These are phyloP conservation scores for Pristionchus fissidentatus DNA, from an alignment of 2,888 invertebrate genomes.

Conservation along the genomic window DNA sequence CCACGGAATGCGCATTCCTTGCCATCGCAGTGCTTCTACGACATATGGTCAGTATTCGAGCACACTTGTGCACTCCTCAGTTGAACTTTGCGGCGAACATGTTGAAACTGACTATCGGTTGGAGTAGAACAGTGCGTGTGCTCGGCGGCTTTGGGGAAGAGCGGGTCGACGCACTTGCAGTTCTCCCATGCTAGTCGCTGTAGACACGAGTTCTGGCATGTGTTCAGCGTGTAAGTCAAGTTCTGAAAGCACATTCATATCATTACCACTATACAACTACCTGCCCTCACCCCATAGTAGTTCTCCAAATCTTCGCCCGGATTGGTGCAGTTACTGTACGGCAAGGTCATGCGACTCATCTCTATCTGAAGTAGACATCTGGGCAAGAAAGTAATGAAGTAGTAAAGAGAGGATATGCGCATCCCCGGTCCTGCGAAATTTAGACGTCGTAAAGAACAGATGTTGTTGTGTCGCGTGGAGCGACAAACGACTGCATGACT, in stretches of 20 bases:
- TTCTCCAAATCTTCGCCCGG: neutral
- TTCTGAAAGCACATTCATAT: neutral
- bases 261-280: neutral
- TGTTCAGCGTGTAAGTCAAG: neutral
- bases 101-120: neutral
- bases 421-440: too few species aligned
- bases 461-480: too few species aligned
- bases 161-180: neutral
- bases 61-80: too few species aligned
- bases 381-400: too few species aligned
- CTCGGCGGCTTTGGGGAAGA: neutral
- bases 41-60: too few species aligned
- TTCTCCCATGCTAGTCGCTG: neutral
- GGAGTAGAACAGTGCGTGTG: neutral
- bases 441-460: too few species aligned
- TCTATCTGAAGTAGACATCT: too few species aligned
- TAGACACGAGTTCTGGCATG: slow-evolving; percentile 14
- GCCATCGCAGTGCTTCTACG: too few species aligned
- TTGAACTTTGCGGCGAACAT: neutral
- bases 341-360: neutral
- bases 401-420: too few species aligned
- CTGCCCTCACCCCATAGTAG: too few species aligned
- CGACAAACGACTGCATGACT: neutral
- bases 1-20: too few species aligned
- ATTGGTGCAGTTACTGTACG: neutral